A percentile compares a stretch with the other conserved stretches of the same genome.
These are phyloP conservation scores for Cephus sareptanus DNA, from an alignment of 2,888 invertebrate species.

Conservation along the genomic window DNA sequence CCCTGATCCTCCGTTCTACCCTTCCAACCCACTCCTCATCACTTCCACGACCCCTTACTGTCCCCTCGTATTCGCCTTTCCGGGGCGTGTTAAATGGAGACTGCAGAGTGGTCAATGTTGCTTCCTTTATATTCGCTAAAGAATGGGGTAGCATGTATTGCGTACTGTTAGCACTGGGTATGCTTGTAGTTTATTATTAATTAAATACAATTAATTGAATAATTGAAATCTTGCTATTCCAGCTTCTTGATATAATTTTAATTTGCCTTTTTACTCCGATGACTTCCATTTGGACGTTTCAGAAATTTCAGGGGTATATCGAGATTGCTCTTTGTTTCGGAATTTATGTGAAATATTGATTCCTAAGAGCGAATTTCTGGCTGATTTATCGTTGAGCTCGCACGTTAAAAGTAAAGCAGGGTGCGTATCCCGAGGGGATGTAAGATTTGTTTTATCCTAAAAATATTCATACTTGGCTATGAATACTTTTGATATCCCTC, in stretches of 20 bases:
- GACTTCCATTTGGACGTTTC: not conserved
- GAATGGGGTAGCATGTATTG: not conserved
- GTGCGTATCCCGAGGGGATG: not conserved
- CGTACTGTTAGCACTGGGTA: not conserved
- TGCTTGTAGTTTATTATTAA: not conserved
- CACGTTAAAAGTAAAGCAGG: not conserved
- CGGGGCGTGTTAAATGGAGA: conserved; percentile 7
- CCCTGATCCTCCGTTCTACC: not conserved
- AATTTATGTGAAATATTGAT: not conserved
- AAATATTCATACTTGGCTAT: not conserved
- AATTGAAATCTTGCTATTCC: not conserved
- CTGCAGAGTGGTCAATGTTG: conserved; percentile 4
- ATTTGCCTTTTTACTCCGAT: not conserved
- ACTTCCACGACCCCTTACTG: not conserved
- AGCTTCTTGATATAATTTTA: not conserved
- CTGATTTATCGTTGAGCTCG: not conserved
- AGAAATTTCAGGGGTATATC: too few species aligned
- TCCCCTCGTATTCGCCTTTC: not conserved
- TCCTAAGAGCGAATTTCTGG: not conserved
- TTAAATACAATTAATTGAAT: not conserved
- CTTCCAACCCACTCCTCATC: not conserved
- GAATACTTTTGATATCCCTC: not conserved
- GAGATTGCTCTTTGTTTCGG: not conserved
- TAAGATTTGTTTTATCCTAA: not conserved
- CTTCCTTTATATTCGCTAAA: not conserved